Evolutionary conservation across 2,797 vertebrate genomes (phyloP), one percentile per base, ranked within the genome.

Genomic region (Pangasius macronema): DNA sequence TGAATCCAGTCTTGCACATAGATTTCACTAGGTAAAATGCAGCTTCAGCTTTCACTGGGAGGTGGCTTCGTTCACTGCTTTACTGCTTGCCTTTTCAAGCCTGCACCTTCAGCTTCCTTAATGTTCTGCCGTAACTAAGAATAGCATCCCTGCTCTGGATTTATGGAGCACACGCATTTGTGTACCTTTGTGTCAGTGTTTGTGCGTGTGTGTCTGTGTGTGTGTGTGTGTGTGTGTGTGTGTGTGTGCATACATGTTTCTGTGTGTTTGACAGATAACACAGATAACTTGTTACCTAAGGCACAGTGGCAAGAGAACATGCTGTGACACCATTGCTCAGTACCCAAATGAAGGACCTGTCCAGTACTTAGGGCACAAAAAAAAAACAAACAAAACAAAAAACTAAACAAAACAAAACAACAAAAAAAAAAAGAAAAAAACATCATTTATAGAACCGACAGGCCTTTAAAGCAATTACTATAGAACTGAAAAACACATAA

Each of bases 401-500:
- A 39, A 39, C 3, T 2, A 39, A 2, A 2, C 2, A 39, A 39
- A 39, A 1, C 36, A 39, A 39, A 39, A 39, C 36, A 39, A 42
- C 8, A 46, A 46, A 46, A 46, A 46, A 46, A 0, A 8, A 46
- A 8, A 1, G 0, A 46, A 46, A 39, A 46, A 93, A 94, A 20
- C 18, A 18, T 10, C 27, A 80, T 59, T 59, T 39, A 59, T 36
- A 82, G 7, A 55, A 20, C 8, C 57, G 36, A 10, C 89, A 92
- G 86, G 89, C 90, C 79, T 92, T 90, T 90, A 91, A 93, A 93
- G 89, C 92, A 93, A 93, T 93, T 95, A 93, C 87, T 92, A 88
- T 59, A 67, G 36, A 76, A 91, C 87, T 92, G 89, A 84, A 90
- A 57, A 83, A 88, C 55, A 87, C 87, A 86, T 86, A 92, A 91